Percentiles rank a stretch among this genome's conserved stretches.
Conservation (phyloP, 2,113 vertebrate species). For the Thunnus thynnus region DNA sequence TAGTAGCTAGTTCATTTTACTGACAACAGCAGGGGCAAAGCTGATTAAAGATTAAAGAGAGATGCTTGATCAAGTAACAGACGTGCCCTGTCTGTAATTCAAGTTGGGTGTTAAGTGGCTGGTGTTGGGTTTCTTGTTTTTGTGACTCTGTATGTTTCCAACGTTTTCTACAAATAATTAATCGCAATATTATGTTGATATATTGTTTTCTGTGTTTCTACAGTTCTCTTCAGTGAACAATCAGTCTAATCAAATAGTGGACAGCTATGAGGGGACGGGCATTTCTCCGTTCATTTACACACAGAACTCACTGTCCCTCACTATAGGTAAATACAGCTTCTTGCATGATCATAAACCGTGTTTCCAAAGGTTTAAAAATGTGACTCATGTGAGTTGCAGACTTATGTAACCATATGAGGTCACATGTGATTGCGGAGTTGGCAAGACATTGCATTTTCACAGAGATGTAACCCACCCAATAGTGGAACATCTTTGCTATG, state of each 20-base stretch:
- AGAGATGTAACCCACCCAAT: conserved; percentile 9
- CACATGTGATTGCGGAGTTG: not conserved
- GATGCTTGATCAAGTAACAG: not conserved
- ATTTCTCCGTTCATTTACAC: conserved; percentile 76
- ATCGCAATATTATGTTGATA: not conserved
- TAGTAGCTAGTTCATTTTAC: not conserved
- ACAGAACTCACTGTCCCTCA: conserved; percentile 80
- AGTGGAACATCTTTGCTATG: not conserved
- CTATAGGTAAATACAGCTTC: conserved; percentile 67
- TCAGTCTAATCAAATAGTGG: conserved; percentile 34
- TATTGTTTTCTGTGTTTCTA: conserved; percentile 8
- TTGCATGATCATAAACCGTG: not conserved
- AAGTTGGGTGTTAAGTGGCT: not conserved
- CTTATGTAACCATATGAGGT: conserved; percentile 31
- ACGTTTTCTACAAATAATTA: not conserved
- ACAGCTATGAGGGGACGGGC: conserved; percentile 69
- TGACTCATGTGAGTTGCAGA: not conserved
- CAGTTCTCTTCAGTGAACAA: conserved; percentile 65
- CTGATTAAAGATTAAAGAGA: not conserved
- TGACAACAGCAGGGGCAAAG: not conserved
- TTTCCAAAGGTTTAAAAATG: conserved; percentile 29
- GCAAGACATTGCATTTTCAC: conserved; percentile 6
- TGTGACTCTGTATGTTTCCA: not conserved
- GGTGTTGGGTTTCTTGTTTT: not conserved
- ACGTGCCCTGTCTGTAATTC: not conserved